Base-by-base conservation (phyloP, 2,888 invertebrate species). In the Dendrolimus houi region DNA sequence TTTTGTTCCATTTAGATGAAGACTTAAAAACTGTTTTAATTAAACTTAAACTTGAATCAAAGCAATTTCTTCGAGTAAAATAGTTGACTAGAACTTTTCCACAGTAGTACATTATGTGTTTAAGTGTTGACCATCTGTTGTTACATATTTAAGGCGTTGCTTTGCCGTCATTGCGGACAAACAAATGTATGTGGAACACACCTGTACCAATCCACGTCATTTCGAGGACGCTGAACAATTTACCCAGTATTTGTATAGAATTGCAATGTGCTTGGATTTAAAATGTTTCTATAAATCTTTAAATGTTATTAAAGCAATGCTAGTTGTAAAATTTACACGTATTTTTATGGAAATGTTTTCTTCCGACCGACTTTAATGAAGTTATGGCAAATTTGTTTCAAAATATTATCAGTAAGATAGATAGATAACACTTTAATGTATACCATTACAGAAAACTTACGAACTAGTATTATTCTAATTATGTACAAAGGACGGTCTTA, bases 171-270 rank as follows among this genome's bases (percentile, higher is more conserved):
- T 60, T 59, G 67, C 66, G 65, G 65, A 69, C 69, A 78, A 77
- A 79, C 69, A 77, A 60, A 57, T 62, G 65, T 75, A 85, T 83
- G 71, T 86, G 71, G 87, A 74, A 64, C 87, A 71, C 87, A 88
- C 75, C 82, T 87, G 88, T 74, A 65, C 72, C 75, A 81, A 87
- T 71, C 61, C 41, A 78, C 80, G 79, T 80, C 81, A 80, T 64
- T 71, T 70, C 64, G 72, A 75, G 76, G 74, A 75, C 72, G 66
- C 59, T 59, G 58, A 55, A 54, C 52, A 58, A 58, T 47, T 54
- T 58, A 56, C 55, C 52, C 55, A 52, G 52, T 53, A 29, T 59
- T 47, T 17, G 14, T 62, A 55, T 53, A 47, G 41, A 57, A 53
- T 55, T 12, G 17, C 41, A 57, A 57, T 61, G 57, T 59, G 59